Evolutionary conservation across 2,888 invertebrate species (phyloP), one percentile per base, ranked within the genome.

Genomic region (Rhorus exstirpatorius): DNA sequence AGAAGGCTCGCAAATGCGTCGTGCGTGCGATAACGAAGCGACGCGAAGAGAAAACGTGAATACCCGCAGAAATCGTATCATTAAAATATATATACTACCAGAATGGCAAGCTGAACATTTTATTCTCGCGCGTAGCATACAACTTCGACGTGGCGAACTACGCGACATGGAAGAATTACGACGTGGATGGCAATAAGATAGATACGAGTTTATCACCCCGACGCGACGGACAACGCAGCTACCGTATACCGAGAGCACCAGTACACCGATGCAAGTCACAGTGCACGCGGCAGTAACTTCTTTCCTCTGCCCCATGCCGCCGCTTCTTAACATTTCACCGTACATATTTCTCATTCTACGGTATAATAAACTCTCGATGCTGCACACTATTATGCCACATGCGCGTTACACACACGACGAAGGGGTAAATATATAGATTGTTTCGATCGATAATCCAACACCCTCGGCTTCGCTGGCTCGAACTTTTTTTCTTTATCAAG

Each of bases 181-280:
- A 86, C 84, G 86, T 86, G 89, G 90, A 90, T 90, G 89, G 89
- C 88, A 89, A 89, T 88, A 89, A 89, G 88, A 88, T 86, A 89
- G 90, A 90, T 90, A 90, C 89, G 88, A 89, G 88, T 91, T 90
- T 90, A 91, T 90, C 89, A 87, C 83, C 60, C 58, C 78, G 49
- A 26, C 55, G 12, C 21, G 76, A 70, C 81, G 65, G 53, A 63
- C 46, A 68, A 12, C 63, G 49, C 63, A 81, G 85, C 87, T 86
- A 88, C 87, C 85, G 85, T 86, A 83, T 61, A 77, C 58, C 61
- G 70, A 41, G 74, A 74, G 67, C 67, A 38, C 19, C 46, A 51
- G 53, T 41, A 14, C 55, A n/a, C 24, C 70, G n/a, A 14, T 49
- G 41, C 65, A 17, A 70, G 41, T 55, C 12, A 35, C 55, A 24